Conservation (phyloP, 2,888 invertebrate species). For the Podotricha telesiphe region DNA sequence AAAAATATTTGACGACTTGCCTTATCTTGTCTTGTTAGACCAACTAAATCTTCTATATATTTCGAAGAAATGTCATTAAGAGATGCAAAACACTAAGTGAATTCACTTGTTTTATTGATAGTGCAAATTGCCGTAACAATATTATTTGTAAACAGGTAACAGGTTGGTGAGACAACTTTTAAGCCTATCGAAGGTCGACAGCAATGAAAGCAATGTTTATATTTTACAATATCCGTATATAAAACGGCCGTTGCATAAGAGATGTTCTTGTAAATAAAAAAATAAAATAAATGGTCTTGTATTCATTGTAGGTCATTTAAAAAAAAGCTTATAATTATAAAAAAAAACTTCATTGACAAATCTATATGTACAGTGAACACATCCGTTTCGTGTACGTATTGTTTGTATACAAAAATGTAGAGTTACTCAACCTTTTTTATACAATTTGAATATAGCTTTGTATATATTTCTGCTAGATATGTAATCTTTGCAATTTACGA, state of each 20-base stretch:
- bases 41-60: not conserved
- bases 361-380: not conserved
- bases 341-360: not conserved
- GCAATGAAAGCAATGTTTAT: conserved; percentile 41
- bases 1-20: not conserved
- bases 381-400: not conserved
- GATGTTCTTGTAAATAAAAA: conserved; percentile 30
- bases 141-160: conserved; percentile 39
- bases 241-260: conserved; percentile 28
- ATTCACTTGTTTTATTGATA: conserved; percentile 27
- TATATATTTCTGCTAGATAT: too few species aligned
- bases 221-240: conserved; percentile 29
- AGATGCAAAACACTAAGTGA: conserved; percentile 11
- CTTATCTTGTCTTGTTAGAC: not conserved
- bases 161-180: conserved; percentile 48
- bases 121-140: conserved; percentile 31
- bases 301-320: conserved; percentile 5
- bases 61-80: not conserved
- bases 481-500: too few species aligned
- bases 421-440: too few species aligned
- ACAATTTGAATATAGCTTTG: too few species aligned
- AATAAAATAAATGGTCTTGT: conserved; percentile 8
- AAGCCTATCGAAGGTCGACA: conserved; percentile 49
- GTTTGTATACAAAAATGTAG: conserved; percentile 2
- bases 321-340: not conserved